phyloP scores from a whole-genome alignment of 1,140 invertebrate genomes.

The Papilio aristodemus region DNA sequence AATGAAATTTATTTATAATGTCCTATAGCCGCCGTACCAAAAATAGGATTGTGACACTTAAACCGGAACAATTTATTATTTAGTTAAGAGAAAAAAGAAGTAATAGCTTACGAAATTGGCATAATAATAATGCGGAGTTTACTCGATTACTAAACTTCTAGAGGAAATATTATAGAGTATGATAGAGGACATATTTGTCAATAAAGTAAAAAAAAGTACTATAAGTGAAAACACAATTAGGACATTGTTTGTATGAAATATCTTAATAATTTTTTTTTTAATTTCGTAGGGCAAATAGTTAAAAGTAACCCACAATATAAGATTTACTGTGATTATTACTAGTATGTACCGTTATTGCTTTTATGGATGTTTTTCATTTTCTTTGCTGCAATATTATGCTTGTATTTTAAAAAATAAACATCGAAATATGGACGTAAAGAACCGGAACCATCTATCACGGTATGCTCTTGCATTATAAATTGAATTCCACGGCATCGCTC shows the following conservation, averaged over 20 bases:
- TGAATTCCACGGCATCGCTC: conserved; percentile 12
- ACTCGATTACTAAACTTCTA: too few species aligned
- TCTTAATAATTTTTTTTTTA: background rate
- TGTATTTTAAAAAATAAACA: conserved; percentile 2
- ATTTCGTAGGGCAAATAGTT: background rate
- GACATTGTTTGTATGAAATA: too few species aligned
- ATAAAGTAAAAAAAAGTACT: too few species aligned
- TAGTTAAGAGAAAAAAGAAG: too few species aligned
- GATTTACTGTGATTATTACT: too few species aligned
- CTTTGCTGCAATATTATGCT: background rate
- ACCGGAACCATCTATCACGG: conserved; percentile 8
- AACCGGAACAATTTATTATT: background rate
- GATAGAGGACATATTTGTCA: too few species aligned
- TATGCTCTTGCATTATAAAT: conserved; percentile 20
- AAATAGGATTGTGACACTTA: background rate
- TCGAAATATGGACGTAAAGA: background rate
- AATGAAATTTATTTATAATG: conserved; percentile 7
- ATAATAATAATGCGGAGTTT: too few species aligned
- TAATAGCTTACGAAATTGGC: too few species aligned
- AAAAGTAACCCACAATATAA: background rate
- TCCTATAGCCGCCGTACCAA: background rate
- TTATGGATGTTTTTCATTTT: background rate
- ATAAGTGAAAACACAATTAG: too few species aligned
- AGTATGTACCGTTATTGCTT: background rate
- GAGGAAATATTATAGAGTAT: too few species aligned